These are phyloP conservation scores for Lucinisca nassula DNA, from an alignment of 2,888 invertebrate species.

Conservation along the genomic window DNA sequence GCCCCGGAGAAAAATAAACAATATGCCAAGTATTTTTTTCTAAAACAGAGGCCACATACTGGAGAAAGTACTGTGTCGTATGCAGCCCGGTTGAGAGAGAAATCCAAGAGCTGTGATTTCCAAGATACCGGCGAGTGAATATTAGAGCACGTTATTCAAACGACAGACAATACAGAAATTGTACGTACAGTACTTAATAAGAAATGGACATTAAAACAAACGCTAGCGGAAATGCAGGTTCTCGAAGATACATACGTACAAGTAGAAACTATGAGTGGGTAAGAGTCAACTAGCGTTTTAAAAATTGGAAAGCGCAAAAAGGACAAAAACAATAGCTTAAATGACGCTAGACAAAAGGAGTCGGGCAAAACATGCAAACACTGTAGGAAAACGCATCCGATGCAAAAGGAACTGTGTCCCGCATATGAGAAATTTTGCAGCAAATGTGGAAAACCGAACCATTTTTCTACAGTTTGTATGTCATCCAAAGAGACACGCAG, in stretches of 20 bases:
- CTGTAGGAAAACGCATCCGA: slow-evolving; percentile 3
- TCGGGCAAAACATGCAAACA: neutral
- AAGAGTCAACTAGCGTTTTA: too few species aligned
- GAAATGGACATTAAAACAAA: neutral
- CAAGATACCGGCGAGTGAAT: neutral
- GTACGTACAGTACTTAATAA: neutral
- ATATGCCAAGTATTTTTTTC: too few species aligned
- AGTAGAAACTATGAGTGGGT: neutral
- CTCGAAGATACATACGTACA: neutral
- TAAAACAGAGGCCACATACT: too few species aligned
- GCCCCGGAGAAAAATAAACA: too few species aligned
- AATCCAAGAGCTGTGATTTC: neutral
- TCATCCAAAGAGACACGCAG: too few species aligned
- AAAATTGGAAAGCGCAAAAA: too few species aligned
- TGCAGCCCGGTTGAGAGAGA: neutral
- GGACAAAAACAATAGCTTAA: too few species aligned
- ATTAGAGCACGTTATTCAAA: neutral
- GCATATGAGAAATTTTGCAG: neutral
- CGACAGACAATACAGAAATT: neutral
- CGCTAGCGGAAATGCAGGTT: neutral
- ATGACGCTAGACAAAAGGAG: too few species aligned
- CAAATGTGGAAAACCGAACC: slow-evolving; percentile 19
- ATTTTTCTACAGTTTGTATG: slow-evolving; percentile 22
- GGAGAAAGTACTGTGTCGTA: too few species aligned
- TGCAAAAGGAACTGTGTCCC: neutral